These are phyloP conservation scores for Acropora tenuis DNA, from an alignment of 64 coral and sea anemone genomes.

Conservation along the genomic window DNA sequence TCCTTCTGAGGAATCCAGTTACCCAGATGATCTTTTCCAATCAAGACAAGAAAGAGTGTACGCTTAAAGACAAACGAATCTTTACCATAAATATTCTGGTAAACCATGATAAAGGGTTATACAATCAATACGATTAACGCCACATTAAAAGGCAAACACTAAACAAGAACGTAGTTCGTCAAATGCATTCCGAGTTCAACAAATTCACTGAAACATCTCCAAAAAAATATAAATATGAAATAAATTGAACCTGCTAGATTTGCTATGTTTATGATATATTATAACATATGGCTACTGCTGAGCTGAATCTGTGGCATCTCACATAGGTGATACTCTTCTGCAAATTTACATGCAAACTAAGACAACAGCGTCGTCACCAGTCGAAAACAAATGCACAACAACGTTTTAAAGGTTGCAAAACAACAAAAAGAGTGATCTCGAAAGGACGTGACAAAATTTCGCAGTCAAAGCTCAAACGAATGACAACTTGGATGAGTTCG, in stretches of 20 bases:
- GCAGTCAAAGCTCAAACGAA: neutral
- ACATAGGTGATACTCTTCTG: too few relatives aligned
- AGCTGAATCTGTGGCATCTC: too few relatives aligned
- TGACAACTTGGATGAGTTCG: neutral
- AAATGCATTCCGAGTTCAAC: too few relatives aligned
- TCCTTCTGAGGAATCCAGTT: too few relatives aligned
- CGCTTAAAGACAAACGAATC: neutral
- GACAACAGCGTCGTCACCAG: neutral
- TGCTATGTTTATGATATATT: too few relatives aligned
- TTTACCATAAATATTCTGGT: constrained; percentile 5
- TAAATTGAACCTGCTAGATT: too few relatives aligned
- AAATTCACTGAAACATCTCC: too few relatives aligned
- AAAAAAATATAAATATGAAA: too few relatives aligned
- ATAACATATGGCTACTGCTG: neutral
- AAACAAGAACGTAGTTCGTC: neutral
- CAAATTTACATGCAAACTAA: neutral
- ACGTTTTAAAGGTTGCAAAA: neutral
- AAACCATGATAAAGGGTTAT: neutral
- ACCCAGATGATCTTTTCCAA: too few relatives aligned
- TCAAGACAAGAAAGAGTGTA: too few relatives aligned
- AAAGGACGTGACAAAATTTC: constrained; percentile 23
- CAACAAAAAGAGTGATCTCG: neutral
- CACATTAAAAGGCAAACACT: neutral
- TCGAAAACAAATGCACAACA: neutral
- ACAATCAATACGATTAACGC: neutral